These are phyloP conservation scores for Busseola fusca DNA, from an alignment of 2,888 invertebrate genomes.

Conservation along the genomic window DNA sequence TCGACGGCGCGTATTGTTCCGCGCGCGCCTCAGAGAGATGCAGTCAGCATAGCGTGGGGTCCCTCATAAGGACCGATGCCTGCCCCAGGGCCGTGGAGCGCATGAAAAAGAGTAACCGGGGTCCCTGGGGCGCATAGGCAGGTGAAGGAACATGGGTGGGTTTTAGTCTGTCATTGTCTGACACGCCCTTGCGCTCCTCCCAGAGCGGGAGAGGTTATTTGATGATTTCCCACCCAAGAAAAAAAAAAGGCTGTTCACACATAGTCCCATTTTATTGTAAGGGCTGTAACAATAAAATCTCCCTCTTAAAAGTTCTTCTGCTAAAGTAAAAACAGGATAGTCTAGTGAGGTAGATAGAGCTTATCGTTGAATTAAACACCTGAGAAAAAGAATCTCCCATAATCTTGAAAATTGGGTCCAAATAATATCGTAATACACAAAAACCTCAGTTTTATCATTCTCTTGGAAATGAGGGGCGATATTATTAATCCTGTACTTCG, in stretches of 20 bases:
- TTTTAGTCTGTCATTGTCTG: too few species aligned
- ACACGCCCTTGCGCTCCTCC: too few species aligned
- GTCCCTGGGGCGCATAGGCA: too few species aligned
- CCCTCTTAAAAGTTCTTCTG: background rate
- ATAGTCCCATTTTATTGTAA: background rate
- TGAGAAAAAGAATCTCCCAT: background rate
- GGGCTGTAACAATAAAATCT: background rate
- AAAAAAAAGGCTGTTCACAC: background rate
- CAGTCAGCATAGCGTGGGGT: too few species aligned
- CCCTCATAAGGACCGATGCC: too few species aligned
- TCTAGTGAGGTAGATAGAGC: background rate
- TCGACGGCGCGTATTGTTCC: too few species aligned
- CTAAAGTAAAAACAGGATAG: background rate
- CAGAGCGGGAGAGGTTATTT: too few species aligned
- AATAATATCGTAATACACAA: slow-evolving; percentile 37
- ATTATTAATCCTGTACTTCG: slow-evolving; percentile 56
- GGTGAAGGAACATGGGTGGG: too few species aligned
- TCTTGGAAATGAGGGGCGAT: slow-evolving; percentile 36
- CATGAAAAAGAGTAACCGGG: too few species aligned
- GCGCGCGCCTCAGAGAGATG: too few species aligned
- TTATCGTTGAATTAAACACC: background rate
- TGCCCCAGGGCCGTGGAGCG: too few species aligned
- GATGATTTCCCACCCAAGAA: too few species aligned
- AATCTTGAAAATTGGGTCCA: slow-evolving; percentile 14
- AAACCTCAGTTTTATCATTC: slow-evolving; percentile 52